A percentile compares a stretch with the other conserved stretches of the same genome.
Conservation (phyloP, 2,113 vertebrate genomes). For the Macaca mulatta region DNA sequence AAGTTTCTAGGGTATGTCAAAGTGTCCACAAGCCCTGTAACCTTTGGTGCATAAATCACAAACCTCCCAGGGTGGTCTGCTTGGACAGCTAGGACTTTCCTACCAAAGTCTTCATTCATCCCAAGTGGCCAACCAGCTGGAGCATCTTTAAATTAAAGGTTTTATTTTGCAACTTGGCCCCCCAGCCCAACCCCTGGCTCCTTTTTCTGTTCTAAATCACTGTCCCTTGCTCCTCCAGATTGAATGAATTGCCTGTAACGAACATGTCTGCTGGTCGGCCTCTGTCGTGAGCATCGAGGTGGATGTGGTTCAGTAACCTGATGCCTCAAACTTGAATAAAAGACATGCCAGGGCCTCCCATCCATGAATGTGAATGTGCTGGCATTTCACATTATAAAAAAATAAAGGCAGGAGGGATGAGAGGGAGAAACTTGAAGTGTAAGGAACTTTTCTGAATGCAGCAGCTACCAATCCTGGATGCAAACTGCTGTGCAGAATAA, state of each 20-base stretch:
- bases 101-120: background rate
- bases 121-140: background rate
- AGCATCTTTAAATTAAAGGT: background rate
- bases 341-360: conserved; percentile 46
- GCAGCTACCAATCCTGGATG: conserved; percentile 47
- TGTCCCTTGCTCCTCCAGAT: background rate
- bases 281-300: background rate
- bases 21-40: background rate
- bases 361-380: background rate
- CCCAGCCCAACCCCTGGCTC: background rate
- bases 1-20: background rate
- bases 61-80: background rate
- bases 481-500: conserved; percentile 73
- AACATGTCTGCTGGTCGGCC: background rate
- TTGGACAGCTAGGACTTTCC: background rate
- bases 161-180: background rate
- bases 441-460: conserved; percentile 47
- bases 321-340: background rate
- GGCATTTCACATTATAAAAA: background rate
- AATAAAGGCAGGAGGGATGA: accelerated
- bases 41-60: background rate
- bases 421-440: background rate
- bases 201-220: background rate
- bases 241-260: accelerated
- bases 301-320: background rate